These are phyloP conservation scores for Conistra vaccinii DNA, from an alignment of 2,888 invertebrate genomes.

Conservation along the genomic window DNA sequence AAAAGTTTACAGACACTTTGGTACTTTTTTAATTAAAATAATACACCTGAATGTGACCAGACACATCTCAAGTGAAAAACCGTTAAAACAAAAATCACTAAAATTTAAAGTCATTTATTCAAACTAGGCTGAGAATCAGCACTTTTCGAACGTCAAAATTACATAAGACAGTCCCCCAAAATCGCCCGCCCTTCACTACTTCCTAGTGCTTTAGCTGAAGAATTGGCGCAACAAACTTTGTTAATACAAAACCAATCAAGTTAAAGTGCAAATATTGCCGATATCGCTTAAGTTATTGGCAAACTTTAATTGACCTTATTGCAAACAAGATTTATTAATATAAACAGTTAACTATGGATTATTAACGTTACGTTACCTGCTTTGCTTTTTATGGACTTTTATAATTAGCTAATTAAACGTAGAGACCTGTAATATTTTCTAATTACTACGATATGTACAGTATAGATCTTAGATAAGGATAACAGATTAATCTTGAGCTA, in stretches of 20 bases:
- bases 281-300: constrained; percentile 24
- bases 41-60: constrained; percentile 30
- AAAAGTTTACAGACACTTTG: constrained; percentile 61
- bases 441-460: constrained; percentile 33
- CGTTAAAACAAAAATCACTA: not conserved
- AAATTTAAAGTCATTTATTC: too few relatives aligned
- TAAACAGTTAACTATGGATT: constrained; percentile 40
- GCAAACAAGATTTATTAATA: constrained; percentile 50
- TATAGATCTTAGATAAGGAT: constrained; percentile 32
- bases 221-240: too few relatives aligned
- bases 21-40: constrained; percentile 57
- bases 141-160: too few relatives aligned
- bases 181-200: too few relatives aligned
- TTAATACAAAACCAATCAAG: constrained; percentile 24
- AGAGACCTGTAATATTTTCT: constrained; percentile 32
- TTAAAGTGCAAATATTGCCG: constrained; percentile 6
- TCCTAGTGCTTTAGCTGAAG: too few relatives aligned
- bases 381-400: constrained; percentile 55
- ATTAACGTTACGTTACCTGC: constrained; percentile 33
- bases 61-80: not conserved
- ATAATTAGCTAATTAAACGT: constrained; percentile 48
- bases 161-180: too few relatives aligned
- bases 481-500: constrained; percentile 40
- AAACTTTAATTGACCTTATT: constrained; percentile 44
- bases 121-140: too few relatives aligned